Evolutionary conservation across 2,888 invertebrate genomes (phyloP).

Genomic region (Palloptera scutellata): DNA sequence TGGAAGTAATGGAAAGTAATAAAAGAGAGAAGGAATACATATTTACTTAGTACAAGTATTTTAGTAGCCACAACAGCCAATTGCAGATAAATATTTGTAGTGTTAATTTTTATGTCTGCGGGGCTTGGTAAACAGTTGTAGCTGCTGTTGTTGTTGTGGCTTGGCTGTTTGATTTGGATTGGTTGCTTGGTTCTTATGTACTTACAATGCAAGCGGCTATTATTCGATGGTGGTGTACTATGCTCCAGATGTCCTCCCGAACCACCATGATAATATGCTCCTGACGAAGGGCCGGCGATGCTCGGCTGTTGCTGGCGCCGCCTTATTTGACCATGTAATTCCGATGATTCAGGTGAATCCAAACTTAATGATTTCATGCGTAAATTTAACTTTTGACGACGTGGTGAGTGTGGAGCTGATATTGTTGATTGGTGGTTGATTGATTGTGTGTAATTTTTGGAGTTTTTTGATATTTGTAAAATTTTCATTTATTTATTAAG

Average conservation of each 20-base stretch:
- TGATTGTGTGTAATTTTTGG: conserved; percentile 18
- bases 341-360: conserved; percentile 94
- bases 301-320: conserved; percentile 70
- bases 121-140: background rate
- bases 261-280: conserved; percentile 59
- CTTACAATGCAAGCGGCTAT: conserved; percentile 72
- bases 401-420: conserved; percentile 93
- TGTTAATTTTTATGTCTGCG: background rate
- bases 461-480: conserved; percentile 21
- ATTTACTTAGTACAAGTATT: no score
- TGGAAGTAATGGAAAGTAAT: no score
- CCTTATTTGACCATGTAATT: conserved; percentile 75
- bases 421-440: conserved; percentile 17
- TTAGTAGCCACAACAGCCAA: no score
- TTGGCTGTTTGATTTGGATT: conserved; percentile 5
- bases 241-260: conserved; percentile 65
- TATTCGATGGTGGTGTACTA: conserved; percentile 66
- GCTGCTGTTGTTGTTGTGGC: background rate
- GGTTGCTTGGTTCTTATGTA: conserved; percentile 43
- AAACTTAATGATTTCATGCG: conserved; percentile 97
- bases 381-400: conserved; percentile 94
- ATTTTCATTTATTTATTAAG: conserved; percentile 32
- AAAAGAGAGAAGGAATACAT: no score
- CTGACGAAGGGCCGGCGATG: conserved; percentile 30
- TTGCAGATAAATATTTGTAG: no score